Percentiles rank a stretch among this genome's conserved stretches.
Conservation (phyloP, 2,888 invertebrate species). For the Aelia acuminata region DNA sequence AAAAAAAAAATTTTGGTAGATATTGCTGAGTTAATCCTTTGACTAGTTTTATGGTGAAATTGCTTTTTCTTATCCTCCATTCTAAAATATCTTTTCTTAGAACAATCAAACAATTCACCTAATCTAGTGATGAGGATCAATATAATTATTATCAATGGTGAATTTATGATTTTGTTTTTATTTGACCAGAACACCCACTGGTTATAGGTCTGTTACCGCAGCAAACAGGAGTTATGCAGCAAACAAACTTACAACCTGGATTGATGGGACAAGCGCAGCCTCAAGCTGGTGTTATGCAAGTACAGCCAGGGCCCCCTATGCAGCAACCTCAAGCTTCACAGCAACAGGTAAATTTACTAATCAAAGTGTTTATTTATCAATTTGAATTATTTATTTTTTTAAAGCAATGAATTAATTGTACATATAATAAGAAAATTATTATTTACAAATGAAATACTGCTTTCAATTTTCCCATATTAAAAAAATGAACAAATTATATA, state of each 20-base stretch:
- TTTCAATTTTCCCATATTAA: too few relatives aligned
- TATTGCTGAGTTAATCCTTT: too few relatives aligned
- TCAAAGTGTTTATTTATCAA: not conserved
- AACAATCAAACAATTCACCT: not conserved
- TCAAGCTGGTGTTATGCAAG: slow-evolving; percentile 43
- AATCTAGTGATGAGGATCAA: not conserved
- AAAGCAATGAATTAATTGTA: too few relatives aligned
- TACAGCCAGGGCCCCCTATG: slow-evolving; percentile 4
- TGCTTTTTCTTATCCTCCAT: not conserved
- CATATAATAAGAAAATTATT: too few relatives aligned
- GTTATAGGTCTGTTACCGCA: slow-evolving; percentile 51
- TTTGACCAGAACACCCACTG: slow-evolving; percentile 27
- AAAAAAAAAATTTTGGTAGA: not conserved
- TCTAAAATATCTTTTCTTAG: too few relatives aligned
- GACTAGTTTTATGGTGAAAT: not conserved
- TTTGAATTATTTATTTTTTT: not conserved
- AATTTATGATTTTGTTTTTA: slow-evolving; percentile 10
- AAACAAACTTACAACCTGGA: slow-evolving; percentile 9
- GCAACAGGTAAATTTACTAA: slow-evolving; percentile 45
- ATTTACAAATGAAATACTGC: too few relatives aligned
- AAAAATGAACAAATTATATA: too few relatives aligned
- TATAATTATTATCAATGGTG: not conserved
- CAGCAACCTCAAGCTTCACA: slow-evolving; percentile 50
- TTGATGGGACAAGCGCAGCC: slow-evolving; percentile 14
- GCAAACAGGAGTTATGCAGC: slow-evolving; percentile 52